Evolutionary conservation across 2,888 invertebrate species (phyloP), one percentile per base, ranked within the genome.

Genomic region (Lymantria dispar): DNA sequence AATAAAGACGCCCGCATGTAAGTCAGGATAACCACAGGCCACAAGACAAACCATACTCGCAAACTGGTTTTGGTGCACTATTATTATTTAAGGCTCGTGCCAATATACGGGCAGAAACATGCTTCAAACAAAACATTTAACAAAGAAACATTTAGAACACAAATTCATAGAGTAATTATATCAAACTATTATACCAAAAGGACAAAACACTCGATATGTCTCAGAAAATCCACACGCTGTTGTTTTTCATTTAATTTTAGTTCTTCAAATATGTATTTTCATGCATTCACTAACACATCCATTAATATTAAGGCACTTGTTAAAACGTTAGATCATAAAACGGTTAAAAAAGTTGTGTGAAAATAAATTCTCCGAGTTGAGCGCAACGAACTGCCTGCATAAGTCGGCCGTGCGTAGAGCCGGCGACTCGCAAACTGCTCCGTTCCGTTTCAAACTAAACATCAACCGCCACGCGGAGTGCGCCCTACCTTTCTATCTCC

Each of bases 1-100:
- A 80, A 22, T 22, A 22, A 84, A 84, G 80, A 77, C 77, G 80
- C 85, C 85, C 87, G 88, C 84, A 87, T 85, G 74, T 80, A 80
- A 78, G 78, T 75, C 87, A 80, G 88, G 86, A 88, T 85, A 84
- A 87, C 85, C 84, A 78, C 85, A 84, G 40, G 8, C 33, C 33
- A 33, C 38, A 38, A 36, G 74, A 77, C 85, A 73, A 81, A 85
- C 86, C 83, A 73, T 85, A 87, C 85, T 81, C 79, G 85, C 84
- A 89, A 91, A 91, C 90, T 78, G 89, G 90, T 90, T 91, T 84
- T 63, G 74, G 85, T 87, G 85, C 87, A 88, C 87, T 89, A 90
- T 89, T 89, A 91, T 90, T 91, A 90, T 88, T 89, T 85, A 83
- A 82, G 85, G 81, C 87, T 90, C 90, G 88, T 90, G 90, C 90